These are phyloP conservation scores for Erebia aethiops DNA, from an alignment of 2,888 invertebrate species.

Conservation along the genomic window DNA sequence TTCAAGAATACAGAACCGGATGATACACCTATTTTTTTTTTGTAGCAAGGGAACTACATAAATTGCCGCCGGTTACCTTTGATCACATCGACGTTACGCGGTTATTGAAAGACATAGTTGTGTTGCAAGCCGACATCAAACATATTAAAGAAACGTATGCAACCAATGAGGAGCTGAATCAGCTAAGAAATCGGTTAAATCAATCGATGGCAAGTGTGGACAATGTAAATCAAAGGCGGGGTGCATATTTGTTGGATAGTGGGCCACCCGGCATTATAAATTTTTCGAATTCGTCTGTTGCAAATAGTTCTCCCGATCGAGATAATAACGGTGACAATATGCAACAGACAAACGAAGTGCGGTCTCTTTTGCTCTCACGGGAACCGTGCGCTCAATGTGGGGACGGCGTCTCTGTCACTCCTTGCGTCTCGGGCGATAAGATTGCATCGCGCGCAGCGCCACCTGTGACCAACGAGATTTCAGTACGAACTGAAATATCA, in stretches of 20 bases:
- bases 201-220: no score
- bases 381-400: background rate
- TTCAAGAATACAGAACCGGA: background rate
- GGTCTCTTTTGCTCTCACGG: background rate
- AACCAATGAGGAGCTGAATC: background rate
- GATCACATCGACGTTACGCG: conserved; percentile 19
- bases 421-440: background rate
- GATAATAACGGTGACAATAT: background rate
- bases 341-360: background rate
- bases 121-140: background rate
- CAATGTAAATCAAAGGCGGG: no score
- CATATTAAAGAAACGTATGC: conserved; percentile 12
- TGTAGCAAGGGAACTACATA: conserved; percentile 25
- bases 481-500: no score
- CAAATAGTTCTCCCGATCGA: background rate
- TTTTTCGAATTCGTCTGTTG: background rate
- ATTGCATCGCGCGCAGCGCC: background rate
- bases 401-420: background rate
- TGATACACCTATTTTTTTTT: conserved; percentile 8
- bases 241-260: no score
- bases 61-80: conserved; percentile 17
- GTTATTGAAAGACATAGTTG: conserved; percentile 12
- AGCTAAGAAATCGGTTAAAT: no score
- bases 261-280: no score
- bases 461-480: background rate